A percentile compares a stretch with the other conserved stretches of the same genome.
Conservation (phyloP, 2,888 invertebrate species). For the Yponomeuta malinellus region DNA sequence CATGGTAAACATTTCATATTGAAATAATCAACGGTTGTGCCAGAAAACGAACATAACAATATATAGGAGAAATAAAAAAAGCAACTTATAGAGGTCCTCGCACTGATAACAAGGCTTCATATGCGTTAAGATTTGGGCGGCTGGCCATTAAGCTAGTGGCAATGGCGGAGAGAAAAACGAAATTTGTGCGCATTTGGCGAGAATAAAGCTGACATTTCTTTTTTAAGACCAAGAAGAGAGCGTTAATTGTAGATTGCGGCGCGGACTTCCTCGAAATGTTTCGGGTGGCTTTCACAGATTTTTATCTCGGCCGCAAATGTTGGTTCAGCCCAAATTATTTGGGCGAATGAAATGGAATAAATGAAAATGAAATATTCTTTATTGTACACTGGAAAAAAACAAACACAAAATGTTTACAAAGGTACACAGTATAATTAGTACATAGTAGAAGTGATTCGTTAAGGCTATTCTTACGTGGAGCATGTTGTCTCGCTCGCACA, state of each 20-base stretch:
- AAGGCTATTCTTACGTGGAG: no score
- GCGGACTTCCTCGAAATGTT: slow-evolving; percentile 21
- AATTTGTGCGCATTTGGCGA: slow-evolving; percentile 36
- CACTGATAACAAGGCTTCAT: neutral
- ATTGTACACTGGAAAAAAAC: no score
- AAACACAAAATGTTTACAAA: no score
- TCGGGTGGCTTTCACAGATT: slow-evolving; percentile 30
- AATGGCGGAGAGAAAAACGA: slow-evolving; percentile 24
- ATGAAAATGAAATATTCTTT: no score
- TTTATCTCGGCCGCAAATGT: slow-evolving; percentile 35
- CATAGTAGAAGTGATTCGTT: no score
- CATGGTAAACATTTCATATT: neutral
- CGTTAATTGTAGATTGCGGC: slow-evolving; percentile 40
- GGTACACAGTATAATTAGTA: no score
- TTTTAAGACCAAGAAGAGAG: slow-evolving; percentile 29
- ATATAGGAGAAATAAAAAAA: neutral
- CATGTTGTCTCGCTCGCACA: no score
- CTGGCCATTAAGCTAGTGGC: slow-evolving; percentile 30
- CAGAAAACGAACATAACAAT: no score
- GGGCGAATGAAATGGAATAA: slow-evolving; percentile 6
- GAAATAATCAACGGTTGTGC: no score
- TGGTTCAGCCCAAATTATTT: slow-evolving; percentile 28
- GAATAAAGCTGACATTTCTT: slow-evolving; percentile 38
- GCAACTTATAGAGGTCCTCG: neutral
- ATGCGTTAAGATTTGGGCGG: slow-evolving; percentile 29